Base-by-base conservation (phyloP, 2,797 vertebrate species). In the Choloepus didactylus region DNA sequence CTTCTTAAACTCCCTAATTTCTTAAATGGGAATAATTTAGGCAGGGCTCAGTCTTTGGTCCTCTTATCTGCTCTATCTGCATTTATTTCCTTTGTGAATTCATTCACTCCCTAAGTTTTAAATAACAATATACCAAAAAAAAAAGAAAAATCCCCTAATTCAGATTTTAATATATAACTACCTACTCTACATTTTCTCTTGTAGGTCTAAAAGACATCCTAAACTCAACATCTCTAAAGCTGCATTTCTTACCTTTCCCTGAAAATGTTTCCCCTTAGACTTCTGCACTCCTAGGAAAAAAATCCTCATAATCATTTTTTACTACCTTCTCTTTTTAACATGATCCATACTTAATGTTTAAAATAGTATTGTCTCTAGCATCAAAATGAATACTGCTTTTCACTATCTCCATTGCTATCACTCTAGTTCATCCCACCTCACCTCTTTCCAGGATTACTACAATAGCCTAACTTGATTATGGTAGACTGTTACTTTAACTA, bases 1-100 rank as follows among this genome's bases (percentile, higher is more conserved):
- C 54, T 75, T 62, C 35, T 83, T 76, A 70, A 93, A 21, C 9
- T 49, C 46, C 59, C 62, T 90, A 27, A 95, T 73, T 82, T 73
- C 85, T 64, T 59, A 72, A 67, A 2, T 10, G 56, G 9, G 8
- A 81, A 27, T 79, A 21, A 88, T 23, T 76, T 7, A 60, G 27
- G 19, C 7, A 60, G n/a, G 19, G 38, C 27, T 81, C n/a, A 62
- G n/a, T 79, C 12, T 46, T 73, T 73, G 35, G 64, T 67, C 35
- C 49, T 86, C 77, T 66, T n/a, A 51, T 12, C 35, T 64, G 51
- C 15, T 89, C 44, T 75, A 16, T 11, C 79, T 77, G 64, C 25
- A 54, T 54, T 67, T 89, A 84, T 41, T 75, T 16, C 21, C 25
- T 27, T 54, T 81, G 19, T 73, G 64, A 72, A 19, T 41, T 72